A percentile compares a stretch with the other conserved stretches of the same genome.
Evolutionary conservation across 2,797 vertebrate genomes (phyloP).

Genomic region (Centroberyx gerrardi): DNA sequence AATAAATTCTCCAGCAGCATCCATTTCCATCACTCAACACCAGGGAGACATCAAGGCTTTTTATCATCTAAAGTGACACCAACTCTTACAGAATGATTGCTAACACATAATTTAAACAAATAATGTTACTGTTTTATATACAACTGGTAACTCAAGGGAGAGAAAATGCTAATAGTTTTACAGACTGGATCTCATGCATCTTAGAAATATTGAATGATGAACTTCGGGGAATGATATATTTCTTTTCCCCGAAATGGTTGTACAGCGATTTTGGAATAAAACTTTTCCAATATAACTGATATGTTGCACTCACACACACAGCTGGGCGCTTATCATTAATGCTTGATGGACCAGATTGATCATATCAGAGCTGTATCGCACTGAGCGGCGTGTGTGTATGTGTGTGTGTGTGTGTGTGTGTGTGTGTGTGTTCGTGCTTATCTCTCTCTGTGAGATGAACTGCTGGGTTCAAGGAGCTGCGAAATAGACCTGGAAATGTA

Average conservation of each 20-base stretch:
- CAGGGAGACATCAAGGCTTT: no score
- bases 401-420: conserved; percentile 1
- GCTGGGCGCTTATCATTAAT: conserved; percentile 28
- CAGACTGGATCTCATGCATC: background rate
- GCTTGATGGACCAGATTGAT: conserved; percentile 12
- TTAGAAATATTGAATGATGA: conserved; percentile 4
- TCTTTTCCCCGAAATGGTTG: background rate
- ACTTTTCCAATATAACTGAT: conserved; percentile 15
- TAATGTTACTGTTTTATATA: no score
- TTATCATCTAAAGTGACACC: background rate
- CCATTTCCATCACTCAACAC: no score
- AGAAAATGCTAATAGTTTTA: no score
- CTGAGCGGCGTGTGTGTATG: background rate
- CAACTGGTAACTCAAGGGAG: no score
- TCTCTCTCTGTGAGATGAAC: conserved; percentile 26
- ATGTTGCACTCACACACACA: conserved; percentile 21
- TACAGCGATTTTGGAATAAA: conserved; percentile 7
- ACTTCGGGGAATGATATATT: background rate
- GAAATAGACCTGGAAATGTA: conserved; percentile 45
- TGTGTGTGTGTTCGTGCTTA: conserved; percentile 17
- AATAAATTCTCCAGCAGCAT: no score
- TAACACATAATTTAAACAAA: no score
- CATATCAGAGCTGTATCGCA: conserved; percentile 1
- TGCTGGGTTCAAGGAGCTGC: conserved; percentile 49
- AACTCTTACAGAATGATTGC: background rate